Conservation (phyloP, 2,113 vertebrate genomes). For the Coracopsis vasa region DNA sequence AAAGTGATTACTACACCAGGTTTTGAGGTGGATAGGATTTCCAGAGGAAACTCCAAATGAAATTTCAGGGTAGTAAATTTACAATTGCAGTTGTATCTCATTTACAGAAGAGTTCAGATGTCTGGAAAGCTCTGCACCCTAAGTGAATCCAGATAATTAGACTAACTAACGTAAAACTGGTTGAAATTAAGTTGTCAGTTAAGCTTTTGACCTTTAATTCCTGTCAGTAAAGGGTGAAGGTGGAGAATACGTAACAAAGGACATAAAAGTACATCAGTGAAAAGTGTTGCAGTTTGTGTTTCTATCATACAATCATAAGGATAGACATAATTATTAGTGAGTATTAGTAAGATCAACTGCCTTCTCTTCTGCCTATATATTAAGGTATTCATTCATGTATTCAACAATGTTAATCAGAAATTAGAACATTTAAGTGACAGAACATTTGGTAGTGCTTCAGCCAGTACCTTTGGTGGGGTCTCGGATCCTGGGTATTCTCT, state of each 20-base stretch:
- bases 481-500: slow-evolving; percentile 97
- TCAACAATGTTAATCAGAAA: background rate
- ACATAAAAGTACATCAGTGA: background rate
- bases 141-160: background rate
- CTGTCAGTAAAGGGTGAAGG: background rate
- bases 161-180: background rate
- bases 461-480: slow-evolving; percentile 90
- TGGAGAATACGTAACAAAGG: background rate
- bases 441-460: background rate
- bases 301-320: background rate
- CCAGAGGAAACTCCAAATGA: background rate
- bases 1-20: background rate
- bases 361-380: background rate
- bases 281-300: background rate
- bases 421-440: background rate
- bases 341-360: background rate
- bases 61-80: background rate
- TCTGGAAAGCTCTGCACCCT: background rate
- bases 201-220: slow-evolving; percentile 43
- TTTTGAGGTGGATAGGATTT: background rate
- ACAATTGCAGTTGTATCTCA: background rate
- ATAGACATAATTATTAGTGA: background rate
- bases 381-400: background rate
- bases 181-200: slow-evolving; percentile 44
- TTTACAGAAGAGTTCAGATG: background rate